phyloP scores from a whole-genome alignment of 2,113 vertebrate genomes.

The Numida meleagris region DNA sequence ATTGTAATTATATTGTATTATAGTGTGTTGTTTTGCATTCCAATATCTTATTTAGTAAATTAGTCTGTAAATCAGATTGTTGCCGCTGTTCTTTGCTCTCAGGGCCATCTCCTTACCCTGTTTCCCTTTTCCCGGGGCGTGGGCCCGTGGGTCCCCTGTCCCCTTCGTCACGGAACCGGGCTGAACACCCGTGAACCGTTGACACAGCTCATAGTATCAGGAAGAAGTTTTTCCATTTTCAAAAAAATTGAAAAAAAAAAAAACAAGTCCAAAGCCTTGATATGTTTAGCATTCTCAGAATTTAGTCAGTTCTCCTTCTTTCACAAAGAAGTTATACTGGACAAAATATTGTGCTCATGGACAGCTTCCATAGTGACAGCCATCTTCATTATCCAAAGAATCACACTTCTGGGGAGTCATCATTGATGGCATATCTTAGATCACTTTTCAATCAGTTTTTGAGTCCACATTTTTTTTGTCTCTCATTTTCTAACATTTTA shows the following conservation, averaged over 20 bases:
- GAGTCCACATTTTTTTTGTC: neutral
- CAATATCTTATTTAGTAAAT: no score
- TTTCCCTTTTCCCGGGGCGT: no score
- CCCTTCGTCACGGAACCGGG: no score
- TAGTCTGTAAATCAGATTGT: no score
- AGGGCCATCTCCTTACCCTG: no score
- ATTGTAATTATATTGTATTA: no score
- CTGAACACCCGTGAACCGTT: no score
- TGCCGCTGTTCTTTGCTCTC: no score
- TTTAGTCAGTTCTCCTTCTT: neutral
- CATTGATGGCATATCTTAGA: neutral
- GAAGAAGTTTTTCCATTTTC: neutral
- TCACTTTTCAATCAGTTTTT: neutral
- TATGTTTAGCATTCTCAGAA: neutral
- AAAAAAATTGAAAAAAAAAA: neutral
- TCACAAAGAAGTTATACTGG: neutral
- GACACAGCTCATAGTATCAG: neutral
- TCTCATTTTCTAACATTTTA: neutral
- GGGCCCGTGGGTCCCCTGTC: no score
- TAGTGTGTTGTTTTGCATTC: no score
- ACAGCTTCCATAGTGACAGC: fast-evolving
- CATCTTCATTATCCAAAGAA: neutral
- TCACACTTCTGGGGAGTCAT: neutral
- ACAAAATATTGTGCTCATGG: neutral
- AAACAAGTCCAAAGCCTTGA: fast-evolving